Evolutionary conservation across 2,888 invertebrate species (phyloP), one percentile per base, ranked within the genome.

Genomic region (Cremastinae sp.): DNA sequence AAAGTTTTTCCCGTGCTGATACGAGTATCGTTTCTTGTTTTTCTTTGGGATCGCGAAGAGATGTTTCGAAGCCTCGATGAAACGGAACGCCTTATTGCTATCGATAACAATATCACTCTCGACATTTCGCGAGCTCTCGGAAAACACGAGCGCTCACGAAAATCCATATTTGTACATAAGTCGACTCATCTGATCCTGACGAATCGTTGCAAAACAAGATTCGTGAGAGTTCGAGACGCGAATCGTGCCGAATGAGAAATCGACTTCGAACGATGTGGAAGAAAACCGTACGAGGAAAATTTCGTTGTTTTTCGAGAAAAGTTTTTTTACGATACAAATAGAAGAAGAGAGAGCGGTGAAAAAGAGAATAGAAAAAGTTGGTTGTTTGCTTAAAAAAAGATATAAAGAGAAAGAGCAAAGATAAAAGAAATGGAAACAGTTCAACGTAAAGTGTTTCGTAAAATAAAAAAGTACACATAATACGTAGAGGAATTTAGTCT

Each of bases 401-500:
- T 78, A 80, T 61, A 58, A 69, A 73, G 74, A 81, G 58, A 79
- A 81, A 83, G 84, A 87, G 86, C 83, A 84, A 83, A 83, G 12
- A 9, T 9, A 41, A 2, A 36, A 36, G 9, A 12, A 47, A 9
- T 41, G 12, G 41, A 9, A 12, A 41, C 28, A 28, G 28, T 28
- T 28, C 5, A 2, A 28, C 28, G 28, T 28, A 5, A 28, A 28
- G 28, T 28, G 5, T 28, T 5, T 3, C 28, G 28, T 5, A 5
- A 28, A 5, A 5, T 3, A 28, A 28, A 28, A 28, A 28, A 28
- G 5, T 28, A n/a, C n/a, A n/a, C n/a, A n/a, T n/a, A n/a, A n/a
- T n/a, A n/a, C n/a, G n/a, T n/a, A n/a, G n/a, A n/a, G n/a, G n/a
- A n/a, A n/a, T n/a, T n/a, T n/a, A n/a, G n/a, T 28, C 28, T 28